Conservation (phyloP, 2,113 vertebrate genomes). For the Platysternon megacephalum region DNA sequence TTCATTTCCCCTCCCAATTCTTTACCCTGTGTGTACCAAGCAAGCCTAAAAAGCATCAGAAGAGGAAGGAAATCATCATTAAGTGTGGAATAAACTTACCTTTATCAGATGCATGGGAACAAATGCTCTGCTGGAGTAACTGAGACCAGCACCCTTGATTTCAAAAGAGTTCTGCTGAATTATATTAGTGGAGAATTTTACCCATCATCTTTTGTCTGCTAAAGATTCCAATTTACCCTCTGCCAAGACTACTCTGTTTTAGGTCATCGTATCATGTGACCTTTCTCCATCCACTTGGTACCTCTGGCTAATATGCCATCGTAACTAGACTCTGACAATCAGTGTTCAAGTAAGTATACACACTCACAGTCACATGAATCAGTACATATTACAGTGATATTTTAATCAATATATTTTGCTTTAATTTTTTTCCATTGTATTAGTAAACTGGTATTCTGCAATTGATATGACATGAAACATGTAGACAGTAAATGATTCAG, state of each 20-base stretch:
- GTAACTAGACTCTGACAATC: neutral
- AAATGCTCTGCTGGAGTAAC: neutral
- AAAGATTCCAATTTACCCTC: neutral
- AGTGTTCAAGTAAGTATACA: neutral
- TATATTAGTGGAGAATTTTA: neutral
- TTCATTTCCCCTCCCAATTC: neutral
- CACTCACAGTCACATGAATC: neutral
- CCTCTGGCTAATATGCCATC: neutral
- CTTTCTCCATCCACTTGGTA: neutral
- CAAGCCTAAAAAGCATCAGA: neutral
- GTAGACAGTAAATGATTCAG: neutral
- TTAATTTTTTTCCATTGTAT: neutral
- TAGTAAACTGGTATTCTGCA: conserved; percentile 6
- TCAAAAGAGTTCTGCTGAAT: neutral
- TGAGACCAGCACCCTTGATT: neutral
- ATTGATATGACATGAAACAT: neutral
- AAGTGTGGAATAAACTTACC: neutral
- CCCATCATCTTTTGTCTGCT: neutral
- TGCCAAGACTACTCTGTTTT: rapidly evolving
- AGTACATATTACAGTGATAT: neutral
- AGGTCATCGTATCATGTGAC: neutral
- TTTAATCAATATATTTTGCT: neutral
- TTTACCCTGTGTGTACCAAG: neutral
- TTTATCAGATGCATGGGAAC: neutral
- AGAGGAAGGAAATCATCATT: neutral